Evolutionary conservation across 2,113 vertebrate genomes (phyloP).

Genomic region (Otocyon megalotis): DNA sequence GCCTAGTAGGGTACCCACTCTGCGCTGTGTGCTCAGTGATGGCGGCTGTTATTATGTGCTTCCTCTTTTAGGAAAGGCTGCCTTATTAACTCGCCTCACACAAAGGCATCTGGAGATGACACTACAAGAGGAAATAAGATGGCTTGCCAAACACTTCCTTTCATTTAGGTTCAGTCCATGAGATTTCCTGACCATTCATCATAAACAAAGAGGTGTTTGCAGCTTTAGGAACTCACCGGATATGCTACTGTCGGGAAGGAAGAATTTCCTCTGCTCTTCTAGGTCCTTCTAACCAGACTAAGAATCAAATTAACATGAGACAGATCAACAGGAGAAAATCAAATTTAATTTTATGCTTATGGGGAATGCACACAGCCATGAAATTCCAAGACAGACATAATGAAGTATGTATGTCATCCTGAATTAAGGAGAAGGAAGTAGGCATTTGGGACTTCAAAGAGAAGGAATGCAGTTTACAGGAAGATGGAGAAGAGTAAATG

Average conservation of each 20-base stretch:
- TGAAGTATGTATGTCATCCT: neutral
- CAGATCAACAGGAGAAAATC: neutral
- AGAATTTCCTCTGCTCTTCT: neutral
- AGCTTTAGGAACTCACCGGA: constrained; percentile 14
- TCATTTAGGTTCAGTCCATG: neutral
- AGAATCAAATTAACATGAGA: neutral
- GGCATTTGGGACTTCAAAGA: neutral
- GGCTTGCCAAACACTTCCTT: neutral
- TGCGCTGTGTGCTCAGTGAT: neutral
- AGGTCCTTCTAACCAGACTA: neutral
- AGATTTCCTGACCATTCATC: constrained; percentile 35
- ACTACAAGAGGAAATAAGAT: neutral
- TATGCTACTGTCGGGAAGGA: neutral
- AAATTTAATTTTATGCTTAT: neutral
- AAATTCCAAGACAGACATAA: neutral
- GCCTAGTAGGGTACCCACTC: neutral
- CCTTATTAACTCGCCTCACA: neutral
- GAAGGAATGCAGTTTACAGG: neutral
- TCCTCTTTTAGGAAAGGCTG: neutral
- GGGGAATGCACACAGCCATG: neutral
- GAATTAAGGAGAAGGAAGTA: neutral
- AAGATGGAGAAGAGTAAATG: neutral
- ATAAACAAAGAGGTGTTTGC: neutral
- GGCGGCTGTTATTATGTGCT: neutral
- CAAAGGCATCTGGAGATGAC: neutral